Conservation (phyloP, 2,113 vertebrate genomes). For the Notarius quadriscutis region DNA sequence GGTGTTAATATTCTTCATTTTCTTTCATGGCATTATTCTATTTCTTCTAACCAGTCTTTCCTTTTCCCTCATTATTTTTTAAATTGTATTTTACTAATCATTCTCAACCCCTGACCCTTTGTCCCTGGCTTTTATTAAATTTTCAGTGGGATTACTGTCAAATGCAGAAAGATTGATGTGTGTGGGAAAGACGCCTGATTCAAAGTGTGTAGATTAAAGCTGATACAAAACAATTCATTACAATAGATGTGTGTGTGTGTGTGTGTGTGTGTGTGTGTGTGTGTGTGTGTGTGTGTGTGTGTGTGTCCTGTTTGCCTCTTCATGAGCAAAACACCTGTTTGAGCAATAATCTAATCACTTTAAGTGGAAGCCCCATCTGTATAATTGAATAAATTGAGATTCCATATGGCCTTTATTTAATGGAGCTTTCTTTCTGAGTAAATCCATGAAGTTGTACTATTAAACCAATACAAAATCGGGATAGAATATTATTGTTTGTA, state of each 20-base stretch:
- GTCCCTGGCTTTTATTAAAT: neutral
- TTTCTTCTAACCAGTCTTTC: neutral
- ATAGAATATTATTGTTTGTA: neutral
- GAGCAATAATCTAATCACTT: conserved; percentile 43
- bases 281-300: neutral
- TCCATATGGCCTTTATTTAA: conserved; percentile 44
- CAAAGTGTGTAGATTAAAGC: neutral
- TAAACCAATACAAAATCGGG: conserved; percentile 12
- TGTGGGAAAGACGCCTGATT: neutral
- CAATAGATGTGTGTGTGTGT: neutral
- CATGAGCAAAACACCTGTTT: conserved; percentile 36
- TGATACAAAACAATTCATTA: conserved; percentile 26
- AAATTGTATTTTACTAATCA: neutral
- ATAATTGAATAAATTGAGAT: conserved; percentile 44
- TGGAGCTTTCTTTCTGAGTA: neutral
- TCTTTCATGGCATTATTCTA: neutral
- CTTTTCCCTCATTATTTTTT: neutral
- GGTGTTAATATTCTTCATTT: neutral
- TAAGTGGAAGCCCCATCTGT: conserved; percentile 41
- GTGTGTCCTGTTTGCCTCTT: conserved; percentile 5
- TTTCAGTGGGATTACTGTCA: conserved; percentile 14
- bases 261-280: no score
- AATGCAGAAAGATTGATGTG: neutral
- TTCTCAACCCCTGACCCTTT: neutral
- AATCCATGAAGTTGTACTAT: neutral